Evolutionary conservation across 2,888 invertebrate genomes (phyloP).

Genomic region (Mechanitis messenoides): DNA sequence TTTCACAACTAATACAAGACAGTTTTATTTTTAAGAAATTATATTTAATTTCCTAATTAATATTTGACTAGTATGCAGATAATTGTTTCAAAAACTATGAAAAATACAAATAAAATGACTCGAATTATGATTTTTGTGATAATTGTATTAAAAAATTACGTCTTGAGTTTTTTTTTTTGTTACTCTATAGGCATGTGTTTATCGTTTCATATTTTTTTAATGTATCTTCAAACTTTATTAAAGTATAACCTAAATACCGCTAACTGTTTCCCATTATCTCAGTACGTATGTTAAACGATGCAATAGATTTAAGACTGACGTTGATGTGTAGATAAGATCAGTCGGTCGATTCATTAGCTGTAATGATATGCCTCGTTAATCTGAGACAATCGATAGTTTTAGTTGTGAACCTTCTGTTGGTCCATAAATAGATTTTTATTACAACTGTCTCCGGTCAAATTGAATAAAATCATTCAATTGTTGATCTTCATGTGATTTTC

Average conservation of each 20-base stretch:
- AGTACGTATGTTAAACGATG: slow-evolving; percentile 39
- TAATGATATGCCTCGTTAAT: slow-evolving; percentile 74
- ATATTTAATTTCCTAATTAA: too few species aligned
- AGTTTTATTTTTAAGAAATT: too few species aligned
- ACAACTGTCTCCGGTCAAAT: slow-evolving; percentile 46
- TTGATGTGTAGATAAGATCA: slow-evolving; percentile 67
- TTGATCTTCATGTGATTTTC: neutral
- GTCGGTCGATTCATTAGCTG: slow-evolving; percentile 63
- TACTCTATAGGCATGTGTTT: too few species aligned
- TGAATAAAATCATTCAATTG: slow-evolving; percentile 17
- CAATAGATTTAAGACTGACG: slow-evolving; percentile 62
- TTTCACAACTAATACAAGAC: too few species aligned
- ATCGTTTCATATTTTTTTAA: too few species aligned
- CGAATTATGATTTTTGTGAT: too few species aligned
- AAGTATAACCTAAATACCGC: slow-evolving; percentile 8
- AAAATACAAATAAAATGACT: too few species aligned
- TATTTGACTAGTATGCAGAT: too few species aligned
- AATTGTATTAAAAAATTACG: too few species aligned
- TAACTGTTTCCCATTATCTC: slow-evolving; percentile 24
- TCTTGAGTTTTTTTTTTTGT: too few species aligned
- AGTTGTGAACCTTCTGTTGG: slow-evolving; percentile 50
- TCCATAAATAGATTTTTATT: slow-evolving; percentile 44
- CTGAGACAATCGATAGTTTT: slow-evolving; percentile 66
- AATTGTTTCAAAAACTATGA: too few species aligned
- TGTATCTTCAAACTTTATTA: too few species aligned